Percentiles rank a stretch among this genome's conserved stretches.
These are phyloP conservation scores for Listronotus oregonensis DNA, from an alignment of 1,140 invertebrate genomes.

Conservation along the genomic window DNA sequence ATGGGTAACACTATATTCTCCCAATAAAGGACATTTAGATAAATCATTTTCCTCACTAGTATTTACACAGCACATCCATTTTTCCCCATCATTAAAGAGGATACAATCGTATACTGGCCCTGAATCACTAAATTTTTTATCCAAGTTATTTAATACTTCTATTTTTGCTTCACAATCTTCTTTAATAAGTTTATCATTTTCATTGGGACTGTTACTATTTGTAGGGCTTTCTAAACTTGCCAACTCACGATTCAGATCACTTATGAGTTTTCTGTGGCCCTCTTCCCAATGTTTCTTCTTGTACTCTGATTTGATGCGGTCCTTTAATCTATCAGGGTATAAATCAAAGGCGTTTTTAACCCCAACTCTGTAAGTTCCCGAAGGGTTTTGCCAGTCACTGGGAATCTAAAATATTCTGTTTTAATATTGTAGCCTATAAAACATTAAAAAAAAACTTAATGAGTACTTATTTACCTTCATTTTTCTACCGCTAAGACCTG, in stretches of 20 bases:
- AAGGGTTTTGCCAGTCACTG: constrained; percentile 80
- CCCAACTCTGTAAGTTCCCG: constrained; percentile 82
- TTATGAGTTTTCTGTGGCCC: constrained; percentile 75
- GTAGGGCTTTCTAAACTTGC: constrained; percentile 73
- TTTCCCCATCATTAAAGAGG: constrained; percentile 84
- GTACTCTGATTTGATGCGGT: constrained; percentile 81
- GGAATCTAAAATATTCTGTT: constrained; percentile 70
- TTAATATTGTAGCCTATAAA: not conserved
- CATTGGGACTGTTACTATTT: constrained; percentile 48
- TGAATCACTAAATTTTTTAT: constrained; percentile 84
- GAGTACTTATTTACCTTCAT: constrained; percentile 70
- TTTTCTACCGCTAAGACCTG: constrained; percentile 84
- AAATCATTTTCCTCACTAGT: constrained; percentile 84
- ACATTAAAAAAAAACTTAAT: not conserved
- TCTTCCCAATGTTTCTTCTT: constrained; percentile 88
- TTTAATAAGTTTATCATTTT: constrained; percentile 81
- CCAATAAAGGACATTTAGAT: constrained; percentile 73
- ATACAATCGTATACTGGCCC: constrained; percentile 94
- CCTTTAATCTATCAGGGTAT: constrained; percentile 82
- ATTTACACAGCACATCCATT: constrained; percentile 87
- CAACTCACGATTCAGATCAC: constrained; percentile 75
- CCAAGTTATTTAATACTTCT: constrained; percentile 80
- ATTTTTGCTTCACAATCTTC: constrained; percentile 88
- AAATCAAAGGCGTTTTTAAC: constrained; percentile 85
- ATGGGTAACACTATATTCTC: constrained; percentile 83